These are phyloP conservation scores for Ceryle rudis DNA, from an alignment of 2,797 vertebrate genomes.

Conservation along the genomic window DNA sequence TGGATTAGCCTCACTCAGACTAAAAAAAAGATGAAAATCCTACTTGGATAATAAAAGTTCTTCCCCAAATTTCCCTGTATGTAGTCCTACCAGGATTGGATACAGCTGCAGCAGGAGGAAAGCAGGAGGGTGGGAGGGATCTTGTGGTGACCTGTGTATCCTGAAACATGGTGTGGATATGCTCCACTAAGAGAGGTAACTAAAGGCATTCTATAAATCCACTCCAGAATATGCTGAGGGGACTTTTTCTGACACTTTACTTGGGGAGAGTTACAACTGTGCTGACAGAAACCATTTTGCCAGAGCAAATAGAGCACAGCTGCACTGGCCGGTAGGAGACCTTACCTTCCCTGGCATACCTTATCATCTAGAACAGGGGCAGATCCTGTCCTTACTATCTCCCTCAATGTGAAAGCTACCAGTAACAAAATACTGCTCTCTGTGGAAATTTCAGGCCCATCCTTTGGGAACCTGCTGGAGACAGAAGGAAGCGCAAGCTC, in stretches of 20 bases:
- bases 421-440: neutral
- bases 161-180: neutral
- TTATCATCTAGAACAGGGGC: neutral
- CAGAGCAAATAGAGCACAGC: neutral
- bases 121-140: neutral
- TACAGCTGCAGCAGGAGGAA: neutral
- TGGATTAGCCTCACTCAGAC: neutral
- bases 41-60: neutral
- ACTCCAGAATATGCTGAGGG: neutral
- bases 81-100: neutral
- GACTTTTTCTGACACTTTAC: accelerated
- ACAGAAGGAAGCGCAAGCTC: neutral
- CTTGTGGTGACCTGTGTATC: neutral
- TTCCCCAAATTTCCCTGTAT: neutral
- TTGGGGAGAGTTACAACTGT: accelerated
- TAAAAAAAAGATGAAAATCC: neutral
- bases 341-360: neutral
- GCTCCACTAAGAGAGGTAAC: neutral
- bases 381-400: neutral
- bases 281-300: neutral
- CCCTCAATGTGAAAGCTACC: neutral
- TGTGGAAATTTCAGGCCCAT: neutral
- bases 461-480: neutral
- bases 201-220: neutral
- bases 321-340: neutral